Base-by-base conservation (phyloP, 2,888 invertebrate species). In the Apamea monoglypha region DNA sequence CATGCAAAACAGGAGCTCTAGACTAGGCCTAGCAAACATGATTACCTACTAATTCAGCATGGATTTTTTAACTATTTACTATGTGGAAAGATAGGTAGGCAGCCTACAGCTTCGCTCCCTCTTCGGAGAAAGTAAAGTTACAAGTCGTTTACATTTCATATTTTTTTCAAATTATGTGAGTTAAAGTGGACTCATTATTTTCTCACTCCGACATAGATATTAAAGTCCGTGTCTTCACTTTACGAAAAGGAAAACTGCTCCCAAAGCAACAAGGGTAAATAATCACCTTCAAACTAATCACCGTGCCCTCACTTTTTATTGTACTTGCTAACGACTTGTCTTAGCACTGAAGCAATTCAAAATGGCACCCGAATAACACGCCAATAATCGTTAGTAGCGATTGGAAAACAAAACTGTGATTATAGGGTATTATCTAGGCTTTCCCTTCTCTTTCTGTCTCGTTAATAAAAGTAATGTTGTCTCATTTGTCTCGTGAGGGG, bases 371-470 rank as follows among this genome's bases (percentile, higher is more conserved):
- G 96, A 97, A 97, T 97, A 97, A 97, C 97, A 97, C 96, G 97
- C 97, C 97, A 97, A 97, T 97, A 97, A 97, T 97, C 97, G 97
- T 97, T 97, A 97, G 96, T 95, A 96, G 95, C 97, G 97, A 97
- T 97, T 97, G 97, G 97, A 97, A 97, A 97, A 97, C 97, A 97
- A 97, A 97, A 97, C 97, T 97, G 97, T 97, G 97, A 97, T 97
- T 97, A 97, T 97, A 95, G 92, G 96, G 96, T 92, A 96, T 96
- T 96, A 96, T 95, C 95, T 94, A 89, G 88, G 86, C 88, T 91
- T 85, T 88, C 82, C 90, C 82, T 80, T 95, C 95, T 87, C 92
- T 91, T 90, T 96, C 92, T 82, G 71, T 82, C 93, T 78, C 81
- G 85, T 84, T 81, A 85, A 80, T 76, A 80, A 84, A 82, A 87